Percentiles rank a stretch among this genome's conserved stretches.
These are phyloP conservation scores for Poicephalus meyeri DNA, from an alignment of 2,113 vertebrate genomes.

Conservation along the genomic window DNA sequence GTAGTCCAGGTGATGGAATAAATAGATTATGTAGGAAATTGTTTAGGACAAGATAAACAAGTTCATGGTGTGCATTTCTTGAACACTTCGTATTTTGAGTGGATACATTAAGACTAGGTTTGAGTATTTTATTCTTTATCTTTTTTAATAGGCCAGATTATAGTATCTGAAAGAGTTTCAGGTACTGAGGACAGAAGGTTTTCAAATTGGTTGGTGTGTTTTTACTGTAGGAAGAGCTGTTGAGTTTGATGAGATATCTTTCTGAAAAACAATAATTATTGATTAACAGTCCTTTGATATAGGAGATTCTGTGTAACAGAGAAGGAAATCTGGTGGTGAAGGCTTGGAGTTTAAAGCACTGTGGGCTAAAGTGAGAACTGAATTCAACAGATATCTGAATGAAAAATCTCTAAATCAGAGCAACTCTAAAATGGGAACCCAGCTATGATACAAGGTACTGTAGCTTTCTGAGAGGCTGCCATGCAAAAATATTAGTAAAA, in stretches of 20 bases:
- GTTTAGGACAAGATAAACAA: background rate
- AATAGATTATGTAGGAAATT: background rate
- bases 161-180: background rate
- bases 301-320: background rate
- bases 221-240: background rate
- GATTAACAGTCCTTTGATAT: background rate
- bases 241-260: background rate
- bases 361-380: background rate
- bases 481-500: background rate
- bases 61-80: accelerated
- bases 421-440: background rate
- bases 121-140: background rate
- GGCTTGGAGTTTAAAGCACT: background rate
- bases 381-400: background rate
- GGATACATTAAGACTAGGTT: background rate
- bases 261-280: background rate
- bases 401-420: background rate
- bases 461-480: background rate
- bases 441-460: background rate
- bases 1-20: background rate
- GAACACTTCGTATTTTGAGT: background rate
- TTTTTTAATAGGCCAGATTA: background rate
- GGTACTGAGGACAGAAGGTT: background rate
- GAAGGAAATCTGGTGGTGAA: background rate
- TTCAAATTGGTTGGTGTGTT: background rate